phyloP scores from a whole-genome alignment of 1,140 invertebrate species.

The Leptopilina clavipes region DNA sequence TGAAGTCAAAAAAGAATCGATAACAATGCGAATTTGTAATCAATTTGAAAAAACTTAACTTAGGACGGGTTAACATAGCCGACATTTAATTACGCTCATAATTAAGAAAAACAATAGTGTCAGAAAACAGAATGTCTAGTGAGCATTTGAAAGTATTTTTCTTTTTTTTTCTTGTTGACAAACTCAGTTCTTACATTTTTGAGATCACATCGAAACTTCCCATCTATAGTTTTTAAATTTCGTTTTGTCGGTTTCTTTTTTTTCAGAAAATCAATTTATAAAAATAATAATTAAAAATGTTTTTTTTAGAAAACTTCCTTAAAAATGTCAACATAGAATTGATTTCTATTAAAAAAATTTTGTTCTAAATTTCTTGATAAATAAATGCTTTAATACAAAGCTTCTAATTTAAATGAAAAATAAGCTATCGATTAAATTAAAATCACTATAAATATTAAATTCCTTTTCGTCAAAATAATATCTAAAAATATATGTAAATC shows the following conservation, averaged over 20 bases:
- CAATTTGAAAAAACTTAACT: constrained; percentile 14
- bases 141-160: neutral
- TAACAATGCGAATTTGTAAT: neutral
- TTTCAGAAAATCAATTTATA: neutral
- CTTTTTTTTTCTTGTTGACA: neutral
- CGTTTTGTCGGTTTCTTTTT: neutral
- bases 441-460: neutral
- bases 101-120: neutral
- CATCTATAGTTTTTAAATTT: neutral
- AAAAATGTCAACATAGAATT: too few relatives aligned
- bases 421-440: neutral
- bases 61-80: constrained; percentile 16
- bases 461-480: neutral
- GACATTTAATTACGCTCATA: neutral
- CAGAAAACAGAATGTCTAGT: neutral
- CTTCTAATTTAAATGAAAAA: neutral
- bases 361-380: too few relatives aligned
- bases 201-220: constrained; percentile 2
- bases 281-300: neutral
- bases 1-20: constrained; percentile 4
- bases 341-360: too few relatives aligned
- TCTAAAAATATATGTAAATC: neutral
- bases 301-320: neutral
- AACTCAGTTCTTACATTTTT: neutral
- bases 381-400: too few relatives aligned